Evolutionary conservation across 2,888 invertebrate genomes (phyloP).

Genomic region (Apoderus coryli): DNA sequence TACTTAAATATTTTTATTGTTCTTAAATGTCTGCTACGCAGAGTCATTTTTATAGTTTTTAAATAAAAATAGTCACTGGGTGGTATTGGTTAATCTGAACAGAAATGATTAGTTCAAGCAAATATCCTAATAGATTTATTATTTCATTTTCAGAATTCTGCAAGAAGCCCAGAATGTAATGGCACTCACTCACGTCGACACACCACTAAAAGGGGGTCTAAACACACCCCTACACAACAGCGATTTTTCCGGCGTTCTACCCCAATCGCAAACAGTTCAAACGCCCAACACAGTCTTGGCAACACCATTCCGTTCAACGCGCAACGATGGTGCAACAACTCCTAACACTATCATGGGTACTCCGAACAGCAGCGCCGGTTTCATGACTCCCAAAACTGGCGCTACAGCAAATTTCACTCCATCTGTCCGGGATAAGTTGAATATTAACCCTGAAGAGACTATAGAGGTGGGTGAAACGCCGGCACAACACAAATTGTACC

Average conservation of each 20-base stretch:
- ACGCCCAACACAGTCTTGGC: constrained; percentile 87
- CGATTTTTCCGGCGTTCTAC: constrained; percentile 75
- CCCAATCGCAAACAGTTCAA: constrained; percentile 51
- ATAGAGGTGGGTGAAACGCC: constrained; percentile 59
- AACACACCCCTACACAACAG: constrained; percentile 87
- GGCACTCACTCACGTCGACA: constrained; percentile 95
- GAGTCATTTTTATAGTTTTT: no score
- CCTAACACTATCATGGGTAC: constrained; percentile 26
- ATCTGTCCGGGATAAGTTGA: constrained; percentile 81
- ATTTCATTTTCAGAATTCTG: constrained; percentile 39
- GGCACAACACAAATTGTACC: constrained; percentile 46
- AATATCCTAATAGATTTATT: no score
- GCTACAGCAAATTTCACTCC: constrained; percentile 37
- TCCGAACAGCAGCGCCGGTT: constrained; percentile 47
- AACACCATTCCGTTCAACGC: constrained; percentile 66
- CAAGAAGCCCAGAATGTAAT: constrained; percentile 98
- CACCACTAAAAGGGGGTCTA: constrained; percentile 88
- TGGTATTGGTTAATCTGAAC: no score
- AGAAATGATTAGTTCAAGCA: no score
- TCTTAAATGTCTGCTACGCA: no score
- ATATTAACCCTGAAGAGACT: constrained; percentile 78
- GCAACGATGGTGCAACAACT: constrained; percentile 41
- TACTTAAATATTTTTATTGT: no score
- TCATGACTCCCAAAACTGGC: constrained; percentile 39
- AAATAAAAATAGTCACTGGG: no score